phyloP scores from a whole-genome alignment of 2,113 vertebrate species.

The Aix galericulata region DNA sequence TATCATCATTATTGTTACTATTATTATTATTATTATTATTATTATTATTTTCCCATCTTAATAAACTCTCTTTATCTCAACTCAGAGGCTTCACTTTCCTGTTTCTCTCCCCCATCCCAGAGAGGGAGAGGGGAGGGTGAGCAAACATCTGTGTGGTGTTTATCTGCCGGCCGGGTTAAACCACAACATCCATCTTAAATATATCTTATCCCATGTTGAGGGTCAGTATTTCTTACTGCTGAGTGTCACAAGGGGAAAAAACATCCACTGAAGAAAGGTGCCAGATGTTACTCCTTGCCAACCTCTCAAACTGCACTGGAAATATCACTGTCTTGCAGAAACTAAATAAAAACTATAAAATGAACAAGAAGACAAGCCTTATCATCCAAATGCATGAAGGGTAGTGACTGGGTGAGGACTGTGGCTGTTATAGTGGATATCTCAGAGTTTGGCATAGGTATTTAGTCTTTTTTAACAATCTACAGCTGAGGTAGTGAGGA shows the following conservation, averaged over 20 bases:
- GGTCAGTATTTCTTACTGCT: neutral
- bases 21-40: too few relatives aligned
- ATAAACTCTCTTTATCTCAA: too few relatives aligned
- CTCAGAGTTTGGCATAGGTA: neutral
- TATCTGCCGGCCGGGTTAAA: too few relatives aligned
- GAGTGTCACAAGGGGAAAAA: neutral
- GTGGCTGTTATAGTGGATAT: neutral
- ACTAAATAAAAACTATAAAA: neutral
- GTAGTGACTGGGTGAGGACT: neutral
- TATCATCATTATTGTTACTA: too few relatives aligned
- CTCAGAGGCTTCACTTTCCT: too few relatives aligned
- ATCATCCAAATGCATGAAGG: neutral
- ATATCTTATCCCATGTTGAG: neutral
- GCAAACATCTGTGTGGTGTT: too few relatives aligned
- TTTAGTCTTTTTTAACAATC: neutral
- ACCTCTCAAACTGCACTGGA: rapidly evolving
- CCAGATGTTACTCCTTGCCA: neutral
- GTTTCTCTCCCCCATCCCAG: too few relatives aligned
- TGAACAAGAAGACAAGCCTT: neutral
- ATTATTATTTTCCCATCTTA: too few relatives aligned
- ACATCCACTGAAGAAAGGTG: neutral
- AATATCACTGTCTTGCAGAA: neutral
- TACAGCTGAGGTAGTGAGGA: neutral
- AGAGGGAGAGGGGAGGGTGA: too few relatives aligned
- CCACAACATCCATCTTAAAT: neutral